A percentile compares a stretch with the other conserved stretches of the same genome.
Evolutionary conservation across 2,888 invertebrate genomes (phyloP).

Genomic region (Diabrotica balteata): DNA sequence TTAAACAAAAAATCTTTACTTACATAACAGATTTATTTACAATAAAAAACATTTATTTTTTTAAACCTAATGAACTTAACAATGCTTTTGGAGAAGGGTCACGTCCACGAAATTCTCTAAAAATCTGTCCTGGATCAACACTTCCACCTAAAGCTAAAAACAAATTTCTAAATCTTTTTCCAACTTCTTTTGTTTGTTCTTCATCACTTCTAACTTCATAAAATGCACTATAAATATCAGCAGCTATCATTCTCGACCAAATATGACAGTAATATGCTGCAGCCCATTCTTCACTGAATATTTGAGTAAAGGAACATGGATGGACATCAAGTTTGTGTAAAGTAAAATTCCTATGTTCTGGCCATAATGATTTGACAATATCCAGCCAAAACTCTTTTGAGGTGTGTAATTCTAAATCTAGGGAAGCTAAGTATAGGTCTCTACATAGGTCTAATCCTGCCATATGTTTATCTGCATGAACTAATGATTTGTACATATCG

Average conservation of each 20-base stretch:
- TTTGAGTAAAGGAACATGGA: slow-evolving; percentile 83
- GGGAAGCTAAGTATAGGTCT: slow-evolving; percentile 80
- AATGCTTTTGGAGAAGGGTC: slow-evolving; percentile 89
- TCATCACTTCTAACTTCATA: slow-evolving; percentile 69
- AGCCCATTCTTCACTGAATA: slow-evolving; percentile 83
- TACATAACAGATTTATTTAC: no score
- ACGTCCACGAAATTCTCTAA: slow-evolving; percentile 88
- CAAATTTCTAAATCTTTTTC: slow-evolving; percentile 79
- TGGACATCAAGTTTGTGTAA: slow-evolving; percentile 82
- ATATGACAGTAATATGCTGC: slow-evolving; percentile 86
- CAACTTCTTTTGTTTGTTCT: slow-evolving; percentile 66
- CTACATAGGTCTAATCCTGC: slow-evolving; percentile 80
- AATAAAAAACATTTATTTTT: slow-evolving; percentile 43
- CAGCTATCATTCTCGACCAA: slow-evolving; percentile 90
- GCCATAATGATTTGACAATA: slow-evolving; percentile 80
- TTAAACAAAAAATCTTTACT: no score
- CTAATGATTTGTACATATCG: slow-evolving; percentile 69
- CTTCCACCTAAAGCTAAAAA: slow-evolving; percentile 85
- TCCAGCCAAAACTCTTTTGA: slow-evolving; percentile 83
- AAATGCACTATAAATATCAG: slow-evolving; percentile 89
- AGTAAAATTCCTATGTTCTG: slow-evolving; percentile 78
- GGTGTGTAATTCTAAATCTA: slow-evolving; percentile 84
- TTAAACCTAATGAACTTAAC: slow-evolving; percentile 64
- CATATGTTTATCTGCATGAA: slow-evolving; percentile 74
- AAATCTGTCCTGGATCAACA: slow-evolving; percentile 82